phyloP scores from a whole-genome alignment of 2,797 vertebrate species.

The Enteromius mattozi region DNA sequence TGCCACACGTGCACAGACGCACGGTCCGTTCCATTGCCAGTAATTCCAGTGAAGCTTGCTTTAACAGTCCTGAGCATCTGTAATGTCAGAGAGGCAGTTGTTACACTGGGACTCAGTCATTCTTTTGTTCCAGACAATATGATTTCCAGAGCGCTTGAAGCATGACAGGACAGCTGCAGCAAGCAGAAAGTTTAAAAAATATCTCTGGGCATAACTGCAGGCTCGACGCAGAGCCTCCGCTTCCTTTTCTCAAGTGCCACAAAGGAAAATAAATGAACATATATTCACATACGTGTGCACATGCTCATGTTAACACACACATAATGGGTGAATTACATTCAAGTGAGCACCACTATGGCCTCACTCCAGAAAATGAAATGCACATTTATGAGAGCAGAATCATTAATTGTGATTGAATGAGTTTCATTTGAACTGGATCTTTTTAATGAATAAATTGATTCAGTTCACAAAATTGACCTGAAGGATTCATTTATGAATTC shows the following conservation, averaged over 20 bases:
- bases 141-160: constrained; percentile 44
- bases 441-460: background rate
- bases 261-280: constrained; percentile 40
- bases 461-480: background rate
- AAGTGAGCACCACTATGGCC: constrained; percentile 10
- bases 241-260: constrained; percentile 69
- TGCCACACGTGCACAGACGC: constrained; percentile 29
- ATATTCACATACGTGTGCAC: constrained; percentile 6
- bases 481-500: background rate
- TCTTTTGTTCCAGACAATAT: constrained; percentile 51
- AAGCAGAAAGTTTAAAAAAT: constrained; percentile 57
- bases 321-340: constrained; percentile 7
- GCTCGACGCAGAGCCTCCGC: constrained; percentile 28
- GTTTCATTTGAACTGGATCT: background rate
- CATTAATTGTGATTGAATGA: background rate
- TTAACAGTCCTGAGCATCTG: constrained; percentile 44
- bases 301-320: background rate
- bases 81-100: constrained; percentile 46
- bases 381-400: background rate
- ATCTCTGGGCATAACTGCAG: constrained; percentile 51
- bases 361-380: background rate
- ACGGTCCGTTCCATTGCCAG: constrained; percentile 19
- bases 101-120: constrained; percentile 41
- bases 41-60: constrained; percentile 43
- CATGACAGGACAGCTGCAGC: constrained; percentile 55